Base-by-base conservation (phyloP, 2,888 invertebrate species). In the Stomorhina lunata region DNA sequence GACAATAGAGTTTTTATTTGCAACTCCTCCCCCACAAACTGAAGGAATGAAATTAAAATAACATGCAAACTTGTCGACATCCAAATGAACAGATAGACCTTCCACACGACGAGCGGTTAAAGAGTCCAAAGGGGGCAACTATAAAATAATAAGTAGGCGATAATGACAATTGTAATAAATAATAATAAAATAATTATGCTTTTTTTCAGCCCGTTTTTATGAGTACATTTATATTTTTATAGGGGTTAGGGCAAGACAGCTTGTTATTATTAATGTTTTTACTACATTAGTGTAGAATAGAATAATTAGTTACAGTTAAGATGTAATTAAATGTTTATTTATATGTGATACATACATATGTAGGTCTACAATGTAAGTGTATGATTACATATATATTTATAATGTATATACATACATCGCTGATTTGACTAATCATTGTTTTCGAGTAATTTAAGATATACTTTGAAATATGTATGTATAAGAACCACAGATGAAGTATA, bases 261-360 rank as follows among this genome's bases (percentile, higher is more conserved):
- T 17, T 37, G 53, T 17, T 55, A 77, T 32, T 63, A 69, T 69
- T 48, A 61, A 59, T 66, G 65, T 45, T 9, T 45, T 68, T 63
- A 43, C 25, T 27, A 61, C 29, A 69, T 69, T 34, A 48, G 17
- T 12, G 40, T 25, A 32, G 20, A 59, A 66, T 27, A 12, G 27
- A 53, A 17, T 76, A 77, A 75, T 75, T 50, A 68, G 59, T 76
- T 76, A 61, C 61, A 37, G 40, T 53, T 53, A 77, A 77, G 50
- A 40, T 34, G 53, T 69, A 63, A 69, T 77, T 68, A 66, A 76
- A 66, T 65, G 20, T 17, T 29, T 76, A 57, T 57, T 66, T 59
- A 37, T 37, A 27, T 43, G 61, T 43, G 15, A 40, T 61, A 27
- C 10, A 61, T 43, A 15, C 43, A n/a, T 17, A 15, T 15, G 43